Conservation (phyloP, 2,113 vertebrate genomes). For the Gymnocephalus cernua region DNA sequence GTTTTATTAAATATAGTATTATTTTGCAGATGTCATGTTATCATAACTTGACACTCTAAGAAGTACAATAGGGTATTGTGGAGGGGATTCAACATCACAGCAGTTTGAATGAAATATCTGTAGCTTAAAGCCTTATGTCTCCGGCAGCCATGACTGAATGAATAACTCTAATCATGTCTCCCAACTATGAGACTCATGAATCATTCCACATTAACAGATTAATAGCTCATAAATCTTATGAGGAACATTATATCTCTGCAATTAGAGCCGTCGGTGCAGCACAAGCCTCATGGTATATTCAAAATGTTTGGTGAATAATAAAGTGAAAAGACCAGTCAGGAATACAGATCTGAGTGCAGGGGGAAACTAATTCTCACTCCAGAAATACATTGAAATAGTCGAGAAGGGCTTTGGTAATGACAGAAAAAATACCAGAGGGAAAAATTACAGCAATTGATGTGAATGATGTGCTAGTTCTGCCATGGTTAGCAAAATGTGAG, state of each 20-base stretch:
- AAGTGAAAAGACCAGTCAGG: constrained; percentile 60
- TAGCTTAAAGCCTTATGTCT: constrained; percentile 67
- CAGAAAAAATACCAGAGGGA: constrained; percentile 54
- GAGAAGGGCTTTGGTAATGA: constrained; percentile 55
- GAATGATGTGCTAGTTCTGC: constrained; percentile 58
- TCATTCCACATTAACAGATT: constrained; percentile 76
- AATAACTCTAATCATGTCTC: constrained; percentile 79
- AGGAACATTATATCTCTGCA: constrained; percentile 78
- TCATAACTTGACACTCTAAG: constrained; percentile 15
- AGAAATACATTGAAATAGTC: constrained; percentile 46
- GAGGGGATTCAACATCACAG: constrained; percentile 37
- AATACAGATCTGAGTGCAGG: constrained; percentile 54
- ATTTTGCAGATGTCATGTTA: constrained; percentile 33
- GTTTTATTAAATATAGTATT: background rate
- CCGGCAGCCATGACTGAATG: constrained; percentile 71
- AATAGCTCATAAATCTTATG: constrained; percentile 79
- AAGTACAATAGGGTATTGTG: constrained; percentile 15
- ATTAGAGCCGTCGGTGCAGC: constrained; percentile 69
- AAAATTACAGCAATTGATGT: constrained; percentile 53
- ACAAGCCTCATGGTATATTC: constrained; percentile 81
- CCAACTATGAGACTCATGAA: constrained; percentile 76
- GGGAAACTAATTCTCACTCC: constrained; percentile 28
- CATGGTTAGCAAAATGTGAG: constrained; percentile 62
- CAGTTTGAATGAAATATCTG: constrained; percentile 68
- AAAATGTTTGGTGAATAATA: constrained; percentile 79